Percentiles rank a stretch among this genome's conserved stretches.
phyloP scores from a whole-genome alignment of 2,888 invertebrate species.

The Papilio gigon region DNA sequence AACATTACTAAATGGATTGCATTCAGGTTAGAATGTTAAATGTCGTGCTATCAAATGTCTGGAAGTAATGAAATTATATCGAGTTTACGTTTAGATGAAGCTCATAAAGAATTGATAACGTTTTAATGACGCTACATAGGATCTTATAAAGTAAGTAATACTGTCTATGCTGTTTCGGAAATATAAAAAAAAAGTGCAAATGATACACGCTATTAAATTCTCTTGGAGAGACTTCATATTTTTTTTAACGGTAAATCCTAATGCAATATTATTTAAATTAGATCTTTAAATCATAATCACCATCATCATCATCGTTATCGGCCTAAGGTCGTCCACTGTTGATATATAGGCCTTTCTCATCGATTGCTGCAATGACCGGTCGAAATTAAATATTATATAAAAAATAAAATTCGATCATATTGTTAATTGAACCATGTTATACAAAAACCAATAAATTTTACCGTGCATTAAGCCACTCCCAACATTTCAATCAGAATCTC shows the following conservation, averaged over 20 bases:
- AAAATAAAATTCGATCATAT: not conserved
- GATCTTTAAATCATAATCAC: no score
- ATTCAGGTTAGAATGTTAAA: not conserved
- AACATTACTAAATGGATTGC: not conserved
- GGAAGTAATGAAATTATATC: conserved; percentile 8
- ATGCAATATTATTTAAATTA: no score
- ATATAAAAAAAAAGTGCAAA: no score
- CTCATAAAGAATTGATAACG: not conserved
- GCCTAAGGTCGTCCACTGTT: no score
- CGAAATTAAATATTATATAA: not conserved
- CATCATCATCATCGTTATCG: no score
- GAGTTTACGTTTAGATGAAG: not conserved
- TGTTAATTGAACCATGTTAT: not conserved
- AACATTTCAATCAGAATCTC: conserved; percentile 29
- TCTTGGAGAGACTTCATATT: no score
- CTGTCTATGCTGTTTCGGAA: not conserved
- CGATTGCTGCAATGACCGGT: no score
- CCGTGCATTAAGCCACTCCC: conserved; percentile 8
- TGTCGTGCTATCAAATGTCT: not conserved
- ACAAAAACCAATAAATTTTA: conserved; percentile 7
- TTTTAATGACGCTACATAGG: not conserved
- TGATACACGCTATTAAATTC: no score
- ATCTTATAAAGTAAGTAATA: not conserved
- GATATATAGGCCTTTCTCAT: no score
- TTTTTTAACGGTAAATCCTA: no score